Evolutionary conservation across 2,113 vertebrate species (phyloP), one percentile per base, ranked within the genome.

Genomic region (Pimephales promelas): DNA sequence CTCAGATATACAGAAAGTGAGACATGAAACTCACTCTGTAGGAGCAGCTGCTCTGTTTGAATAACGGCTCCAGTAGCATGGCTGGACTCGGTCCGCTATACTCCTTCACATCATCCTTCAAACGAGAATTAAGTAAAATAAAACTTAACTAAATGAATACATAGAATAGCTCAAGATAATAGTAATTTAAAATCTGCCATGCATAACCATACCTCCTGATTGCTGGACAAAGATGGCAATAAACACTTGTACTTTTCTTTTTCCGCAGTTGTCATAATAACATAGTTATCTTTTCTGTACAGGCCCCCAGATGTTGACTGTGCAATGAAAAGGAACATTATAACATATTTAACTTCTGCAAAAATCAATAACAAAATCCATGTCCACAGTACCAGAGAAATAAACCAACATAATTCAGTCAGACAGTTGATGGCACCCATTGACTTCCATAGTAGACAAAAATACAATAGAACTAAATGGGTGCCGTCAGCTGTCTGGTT

Each of bases 1-100:
- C n/a, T 47, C 47, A 16, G 13, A 26, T 3, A 28, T 20, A 54
- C 71, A 56, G 56, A 78, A 81, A 83, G n/a, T 11, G 43, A 56
- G 9, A 80, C 1, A 2, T 36, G 40, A 80, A 57, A 85, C 77
- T 83, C 94, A 98, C 98, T 93, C 97, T 95, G 84, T 98, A 99
- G 2, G 98, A 99, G 91, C 98, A 99, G 93, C 97, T 99, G 92
- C 95, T 99, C 91, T 97, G 96, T 88, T 97, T 99, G 91, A 99
- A 99, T 3, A 99, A 93, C 10, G 97, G 96, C 56, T 98, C 96
- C 84, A 99, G 93, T 24, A 99, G 92, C 16, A 94, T 93, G 79
- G 89, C 92, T 26, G 98, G 97, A 89, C 85, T 90, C 18, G 94
- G 97, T 5, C 97, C 98, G 34, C 86, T 92, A 59, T 99, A 99